Percentiles rank a stretch among this genome's conserved stretches.
Conservation (phyloP, 2,888 invertebrate genomes). For the Drosophila falleni region DNA sequence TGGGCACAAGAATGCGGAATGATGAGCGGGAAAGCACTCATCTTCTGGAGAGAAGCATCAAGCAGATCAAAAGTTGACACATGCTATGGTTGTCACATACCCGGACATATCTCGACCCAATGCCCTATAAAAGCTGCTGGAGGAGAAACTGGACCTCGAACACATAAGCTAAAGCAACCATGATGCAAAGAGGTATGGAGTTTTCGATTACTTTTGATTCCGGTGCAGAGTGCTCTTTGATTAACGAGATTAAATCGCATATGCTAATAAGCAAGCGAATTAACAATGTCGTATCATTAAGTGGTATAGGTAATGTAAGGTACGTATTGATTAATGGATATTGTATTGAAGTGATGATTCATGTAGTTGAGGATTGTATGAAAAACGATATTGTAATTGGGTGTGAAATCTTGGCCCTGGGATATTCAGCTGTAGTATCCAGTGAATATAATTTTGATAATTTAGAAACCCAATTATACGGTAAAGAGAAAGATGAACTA, state of each 20-base stretch:
- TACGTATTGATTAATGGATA: constrained; percentile 13
- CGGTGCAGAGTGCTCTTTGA: no score
- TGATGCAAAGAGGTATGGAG: neutral
- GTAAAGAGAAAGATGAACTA: no score
- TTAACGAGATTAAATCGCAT: no score
- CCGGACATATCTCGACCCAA: constrained; percentile 3
- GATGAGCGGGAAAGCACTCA: no score
- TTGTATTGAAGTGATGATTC: constrained; percentile 5
- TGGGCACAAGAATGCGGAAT: no score
- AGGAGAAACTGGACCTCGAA: neutral
- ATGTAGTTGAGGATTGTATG: constrained; percentile 18
- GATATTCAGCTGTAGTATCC: neutral
- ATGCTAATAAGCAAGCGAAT: no score
- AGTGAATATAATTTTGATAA: neutral
- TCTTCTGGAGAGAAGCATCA: neutral
- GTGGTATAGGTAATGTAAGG: constrained; percentile 12
- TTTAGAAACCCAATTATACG: neutral
- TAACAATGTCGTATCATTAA: neutral
- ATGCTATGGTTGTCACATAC: constrained; percentile 4
- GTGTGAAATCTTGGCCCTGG: neutral
- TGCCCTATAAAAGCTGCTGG: neutral
- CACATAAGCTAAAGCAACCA: neutral
- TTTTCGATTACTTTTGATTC: no score
- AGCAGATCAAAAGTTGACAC: neutral
- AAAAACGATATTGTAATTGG: neutral